Evolutionary conservation across 2,888 invertebrate species (phyloP), one percentile per base, ranked within the genome.

Genomic region (Pandemis heparana): DNA sequence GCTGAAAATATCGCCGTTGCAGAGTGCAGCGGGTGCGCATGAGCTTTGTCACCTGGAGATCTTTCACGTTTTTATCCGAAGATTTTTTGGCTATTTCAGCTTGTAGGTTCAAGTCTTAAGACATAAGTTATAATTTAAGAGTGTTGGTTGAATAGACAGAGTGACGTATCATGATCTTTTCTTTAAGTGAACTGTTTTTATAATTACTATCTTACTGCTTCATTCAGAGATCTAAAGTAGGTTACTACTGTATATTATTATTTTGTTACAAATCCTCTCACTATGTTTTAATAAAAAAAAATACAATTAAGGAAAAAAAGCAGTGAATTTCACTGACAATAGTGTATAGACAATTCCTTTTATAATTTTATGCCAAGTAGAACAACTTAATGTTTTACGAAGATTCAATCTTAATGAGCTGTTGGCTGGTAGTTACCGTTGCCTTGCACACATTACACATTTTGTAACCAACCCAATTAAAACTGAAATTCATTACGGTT

Each of bases 1-100:
- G 88, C 87, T 87, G 81, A 89, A 93, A 92, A 92, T 93, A 91
- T 81, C 83, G 77, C 80, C 80, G 83, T 82, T 93, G 93, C 94
- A 94, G 87, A 80, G 84, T 94, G 93, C 93, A 93, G 86, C 83
- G 75, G 76, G 64, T 63, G 80, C 75, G 88, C 85, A 86, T 75
- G 88, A 77, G 80, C 83, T 80, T 73, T 70, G 41, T 75, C 60
- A 66, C 79, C 77, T 76, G 76, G 71, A 60, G 76, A 78, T 75
- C 78, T 66, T 76, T 77, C 5, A 46, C 46, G 39, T n/a, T 51
- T 51, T 43, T 12, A 43, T 43, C 12, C 12, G 0, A 43, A 43
- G 43, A 43, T 43, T 10, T 12, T 43, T 43, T 41, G 2, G 2
- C 41, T 41, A 41, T 10, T 12, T 12, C 12, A 43, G 12, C 43